Evolutionary conservation across 2,113 vertebrate species (phyloP), one percentile per base, ranked within the genome.

Genomic region (Neodon shergylaensis): DNA sequence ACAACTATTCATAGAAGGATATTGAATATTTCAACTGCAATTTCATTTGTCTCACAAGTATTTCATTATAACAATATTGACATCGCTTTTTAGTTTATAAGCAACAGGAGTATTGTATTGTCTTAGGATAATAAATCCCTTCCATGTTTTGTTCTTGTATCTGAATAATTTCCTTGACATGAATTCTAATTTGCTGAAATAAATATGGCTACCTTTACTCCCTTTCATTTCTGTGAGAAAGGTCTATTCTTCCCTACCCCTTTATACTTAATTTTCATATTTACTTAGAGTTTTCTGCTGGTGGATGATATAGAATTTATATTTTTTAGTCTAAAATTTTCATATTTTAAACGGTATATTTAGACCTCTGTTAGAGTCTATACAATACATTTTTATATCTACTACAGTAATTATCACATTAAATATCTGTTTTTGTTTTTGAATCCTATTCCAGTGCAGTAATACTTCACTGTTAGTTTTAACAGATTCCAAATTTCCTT

Each of bases 401-500:
- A 33, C 76, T 33, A 49, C 9, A 8, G 7, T 33, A 78, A 28
- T 78, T 39, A 73, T 73, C 9, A 42, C 72, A 39, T 42, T 73
- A 4, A 70, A 17, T 17, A 22, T 42, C n/a, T 39, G 17, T 22
- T 49, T 47, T 78, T 52, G 14, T 9, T 78, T 77, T 78, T 47
- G 5, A 78, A 78, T 33, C 42, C 13, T 58, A 58, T 58, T 54
- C 52, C 52, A 54, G 47, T 74, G 86, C 36, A 58, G n/a, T 31
- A 72, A 88, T 54, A 39, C 85, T 33, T 28, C 76, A 84, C 8
- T 42, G 31, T 44, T 74, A 72, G 86, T 97, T 85, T 52, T 73
- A 65, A n/a, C 76, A 90, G 19, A 63, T 88, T 70, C 14, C 49
- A 77, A 39, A 54, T 95, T 95, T 89, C 47, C 54, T 93, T 77